phyloP scores from a whole-genome alignment of 2,113 vertebrate genomes.

The Chamaetylas fuelleborni region DNA sequence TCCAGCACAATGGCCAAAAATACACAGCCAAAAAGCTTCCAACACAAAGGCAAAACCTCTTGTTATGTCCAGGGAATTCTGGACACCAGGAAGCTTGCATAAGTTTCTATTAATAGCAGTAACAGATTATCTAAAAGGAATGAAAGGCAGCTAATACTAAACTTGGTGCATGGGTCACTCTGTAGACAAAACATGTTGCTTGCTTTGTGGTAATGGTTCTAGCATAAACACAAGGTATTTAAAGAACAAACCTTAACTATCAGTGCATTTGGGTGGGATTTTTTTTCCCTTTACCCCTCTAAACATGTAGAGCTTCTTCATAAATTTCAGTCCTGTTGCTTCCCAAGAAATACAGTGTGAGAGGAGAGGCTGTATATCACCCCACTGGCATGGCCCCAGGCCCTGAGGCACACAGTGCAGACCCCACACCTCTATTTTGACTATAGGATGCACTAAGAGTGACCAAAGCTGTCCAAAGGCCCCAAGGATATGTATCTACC shows the following conservation, averaged over 20 bases:
- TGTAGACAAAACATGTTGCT: background rate
- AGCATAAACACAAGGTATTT: background rate
- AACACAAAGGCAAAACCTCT: background rate
- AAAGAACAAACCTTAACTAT: background rate
- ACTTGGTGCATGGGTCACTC: background rate
- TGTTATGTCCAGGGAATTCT: background rate
- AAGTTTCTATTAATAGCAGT: constrained; percentile 17
- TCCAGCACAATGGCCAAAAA: background rate
- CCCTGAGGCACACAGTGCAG: background rate
- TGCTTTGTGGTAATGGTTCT: background rate
- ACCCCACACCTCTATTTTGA: rapidly evolving
- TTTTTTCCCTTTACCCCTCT: background rate
- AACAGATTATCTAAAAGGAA: constrained; percentile 13
- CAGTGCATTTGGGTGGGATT: background rate
- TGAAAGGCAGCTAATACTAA: constrained; percentile 17
- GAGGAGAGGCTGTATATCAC: background rate
- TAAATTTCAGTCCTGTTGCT: background rate
- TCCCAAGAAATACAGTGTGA: background rate
- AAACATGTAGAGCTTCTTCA: background rate
- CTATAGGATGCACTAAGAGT: background rate
- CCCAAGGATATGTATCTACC: background rate
- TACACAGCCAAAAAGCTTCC: background rate
- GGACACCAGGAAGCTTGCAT: background rate
- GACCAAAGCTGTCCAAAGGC: background rate
- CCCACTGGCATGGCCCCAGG: background rate